Conservation (phyloP, 2,888 invertebrate species). For the Keiferia lycopersicella region DNA sequence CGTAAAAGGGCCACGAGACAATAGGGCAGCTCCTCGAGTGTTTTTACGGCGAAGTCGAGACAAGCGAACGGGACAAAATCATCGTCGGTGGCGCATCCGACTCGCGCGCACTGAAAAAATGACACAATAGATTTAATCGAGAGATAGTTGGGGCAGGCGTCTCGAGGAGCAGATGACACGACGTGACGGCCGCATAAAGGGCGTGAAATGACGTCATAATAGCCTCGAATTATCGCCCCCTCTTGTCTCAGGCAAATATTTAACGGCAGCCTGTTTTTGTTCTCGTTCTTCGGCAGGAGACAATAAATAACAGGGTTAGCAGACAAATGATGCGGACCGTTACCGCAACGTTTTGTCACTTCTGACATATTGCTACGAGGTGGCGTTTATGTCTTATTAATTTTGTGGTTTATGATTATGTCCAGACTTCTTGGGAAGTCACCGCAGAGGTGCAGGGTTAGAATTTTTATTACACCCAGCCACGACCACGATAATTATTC, state of each 20-base stretch:
- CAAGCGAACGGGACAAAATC: constrained; percentile 74
- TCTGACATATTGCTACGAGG: constrained; percentile 73
- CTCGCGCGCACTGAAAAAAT: constrained; percentile 74
- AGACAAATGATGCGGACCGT: constrained; percentile 77
- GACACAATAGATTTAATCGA: constrained; percentile 79
- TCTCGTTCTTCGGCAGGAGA: constrained; percentile 72
- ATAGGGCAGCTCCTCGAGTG: constrained; percentile 72
- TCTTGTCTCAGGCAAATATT: constrained; percentile 81
- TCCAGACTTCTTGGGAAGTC: neutral
- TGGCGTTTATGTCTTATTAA: constrained; percentile 79
- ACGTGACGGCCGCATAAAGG: constrained; percentile 78
- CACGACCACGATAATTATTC: no score
- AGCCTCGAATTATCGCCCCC: constrained; percentile 80
- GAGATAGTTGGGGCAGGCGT: constrained; percentile 78
- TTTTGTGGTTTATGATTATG: neutral
- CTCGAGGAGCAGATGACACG: constrained; percentile 80
- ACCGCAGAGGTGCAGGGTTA: neutral
- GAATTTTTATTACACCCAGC: neutral
- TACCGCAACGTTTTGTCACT: constrained; percentile 73
- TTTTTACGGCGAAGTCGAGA: constrained; percentile 75
- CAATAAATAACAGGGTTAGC: constrained; percentile 76
- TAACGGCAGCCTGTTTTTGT: constrained; percentile 78
- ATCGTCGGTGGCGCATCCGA: constrained; percentile 80
- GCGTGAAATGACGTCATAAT: constrained; percentile 82
- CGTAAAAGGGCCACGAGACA: constrained; percentile 79